These are phyloP conservation scores for Phrixothrix hirtus DNA, from an alignment of 2,888 invertebrate species.

Conservation along the genomic window DNA sequence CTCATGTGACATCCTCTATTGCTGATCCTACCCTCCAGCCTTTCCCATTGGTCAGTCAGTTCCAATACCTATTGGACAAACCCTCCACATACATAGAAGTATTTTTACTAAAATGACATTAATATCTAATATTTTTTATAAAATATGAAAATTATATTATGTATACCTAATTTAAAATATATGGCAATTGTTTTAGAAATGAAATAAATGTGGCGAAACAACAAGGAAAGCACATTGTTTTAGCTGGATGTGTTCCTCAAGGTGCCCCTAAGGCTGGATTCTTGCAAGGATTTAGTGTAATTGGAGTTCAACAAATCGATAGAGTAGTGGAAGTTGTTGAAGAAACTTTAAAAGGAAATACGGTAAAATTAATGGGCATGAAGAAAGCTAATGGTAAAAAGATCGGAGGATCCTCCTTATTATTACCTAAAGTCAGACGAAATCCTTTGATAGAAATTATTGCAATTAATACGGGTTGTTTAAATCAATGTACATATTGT, in stretches of 20 bases:
- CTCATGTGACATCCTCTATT: too few relatives aligned
- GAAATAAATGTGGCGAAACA: conserved; percentile 77
- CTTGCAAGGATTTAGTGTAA: conserved; percentile 81
- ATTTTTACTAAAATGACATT: too few relatives aligned
- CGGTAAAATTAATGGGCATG: conserved; percentile 64
- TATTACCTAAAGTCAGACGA: conserved; percentile 90
- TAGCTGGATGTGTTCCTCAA: conserved; percentile 98
- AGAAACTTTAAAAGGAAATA: conserved; percentile 88
- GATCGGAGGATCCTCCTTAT: conserved; percentile 83
- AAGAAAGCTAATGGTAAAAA: conserved; percentile 80
- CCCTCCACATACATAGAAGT: too few relatives aligned
- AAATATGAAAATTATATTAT: too few relatives aligned
- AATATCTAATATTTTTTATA: too few relatives aligned
- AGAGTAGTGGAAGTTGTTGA: conserved; percentile 96
- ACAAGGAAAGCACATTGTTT: conserved; percentile 81
- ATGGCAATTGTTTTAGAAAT: conserved; percentile 63
- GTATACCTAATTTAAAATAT: not conserved
- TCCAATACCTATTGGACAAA: too few relatives aligned
- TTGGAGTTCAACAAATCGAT: conserved; percentile 99
- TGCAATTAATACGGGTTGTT: conserved; percentile 92
- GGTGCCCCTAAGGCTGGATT: conserved; percentile 77
- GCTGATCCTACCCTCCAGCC: too few relatives aligned
- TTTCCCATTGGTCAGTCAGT: too few relatives aligned
- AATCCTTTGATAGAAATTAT: conserved; percentile 98
- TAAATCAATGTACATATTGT: conserved; percentile 98